These are phyloP conservation scores for Haliclona indistincta DNA, from an alignment of 37 sponge, comb jelly and placozoan species.

Conservation along the genomic window DNA sequence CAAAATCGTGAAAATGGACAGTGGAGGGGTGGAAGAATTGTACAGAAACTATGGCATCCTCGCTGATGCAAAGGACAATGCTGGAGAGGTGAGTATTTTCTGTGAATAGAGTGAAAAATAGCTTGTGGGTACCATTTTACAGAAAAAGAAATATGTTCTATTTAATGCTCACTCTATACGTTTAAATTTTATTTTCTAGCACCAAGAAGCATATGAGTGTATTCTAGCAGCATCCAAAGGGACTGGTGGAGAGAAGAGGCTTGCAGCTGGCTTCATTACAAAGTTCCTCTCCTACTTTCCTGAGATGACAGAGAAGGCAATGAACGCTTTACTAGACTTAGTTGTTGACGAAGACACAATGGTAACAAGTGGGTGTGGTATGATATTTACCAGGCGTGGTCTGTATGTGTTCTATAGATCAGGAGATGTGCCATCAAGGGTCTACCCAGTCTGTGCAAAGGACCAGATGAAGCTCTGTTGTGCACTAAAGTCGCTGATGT, in stretches of 20 bases:
- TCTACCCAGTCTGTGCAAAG: slow-evolving; percentile 60
- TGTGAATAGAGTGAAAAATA: neutral
- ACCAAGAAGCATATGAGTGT: slow-evolving; percentile 37
- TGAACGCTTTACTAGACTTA: slow-evolving; percentile 61
- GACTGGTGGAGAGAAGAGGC: slow-evolving; percentile 43
- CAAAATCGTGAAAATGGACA: slow-evolving; percentile 3
- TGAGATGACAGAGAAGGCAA: slow-evolving; percentile 14
- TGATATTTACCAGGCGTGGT: neutral
- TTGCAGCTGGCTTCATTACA: slow-evolving; percentile 62
- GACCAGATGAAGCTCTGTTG: neutral
- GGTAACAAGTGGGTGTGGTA: slow-evolving; percentile 20
- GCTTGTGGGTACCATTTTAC: neutral
- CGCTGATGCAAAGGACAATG: slow-evolving; percentile 47
- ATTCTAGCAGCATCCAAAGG: slow-evolving; percentile 50
- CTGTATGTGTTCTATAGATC: slow-evolving; percentile 22
- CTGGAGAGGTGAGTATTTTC: slow-evolving; percentile 38
- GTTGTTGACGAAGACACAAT: slow-evolving; percentile 62
- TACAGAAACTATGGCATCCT: slow-evolving; percentile 66
- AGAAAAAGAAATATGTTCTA: neutral
- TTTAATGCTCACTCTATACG: neutral
- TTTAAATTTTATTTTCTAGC: slow-evolving; percentile 21
- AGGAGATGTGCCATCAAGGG: slow-evolving; percentile 58
- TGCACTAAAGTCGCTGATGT: slow-evolving; percentile 62
- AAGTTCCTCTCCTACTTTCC: slow-evolving; percentile 57
- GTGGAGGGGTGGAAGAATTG: slow-evolving; percentile 38